These are phyloP conservation scores for Oscheius onirici DNA, from an alignment of 2,888 invertebrate genomes.

Conservation along the genomic window DNA sequence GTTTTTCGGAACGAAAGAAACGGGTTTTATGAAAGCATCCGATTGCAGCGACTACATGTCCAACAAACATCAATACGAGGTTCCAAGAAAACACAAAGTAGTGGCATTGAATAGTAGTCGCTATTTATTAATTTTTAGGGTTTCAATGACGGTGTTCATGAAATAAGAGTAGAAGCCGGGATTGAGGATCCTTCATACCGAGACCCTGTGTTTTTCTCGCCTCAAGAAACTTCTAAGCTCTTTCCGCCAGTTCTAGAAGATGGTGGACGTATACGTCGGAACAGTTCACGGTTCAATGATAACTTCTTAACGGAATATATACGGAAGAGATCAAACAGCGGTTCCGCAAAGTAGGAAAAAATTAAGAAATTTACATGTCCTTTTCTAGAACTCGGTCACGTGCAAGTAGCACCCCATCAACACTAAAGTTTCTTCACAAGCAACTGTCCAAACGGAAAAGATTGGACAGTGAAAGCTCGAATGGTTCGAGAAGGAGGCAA, in stretches of 20 bases:
- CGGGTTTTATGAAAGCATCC: constrained; percentile 62
- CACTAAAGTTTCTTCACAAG: constrained; percentile 37
- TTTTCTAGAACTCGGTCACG: constrained; percentile 47
- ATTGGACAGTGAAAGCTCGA: constrained; percentile 32
- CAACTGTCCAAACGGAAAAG: constrained; percentile 17
- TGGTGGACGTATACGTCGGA: background rate
- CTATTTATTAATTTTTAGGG: no score
- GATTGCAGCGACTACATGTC: constrained; percentile 58
- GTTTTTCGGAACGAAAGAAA: constrained; percentile 69
- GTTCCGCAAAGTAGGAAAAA: constrained; percentile 39
- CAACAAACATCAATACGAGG: constrained; percentile 48
- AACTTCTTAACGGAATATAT: background rate
- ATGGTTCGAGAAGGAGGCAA: constrained; percentile 31
- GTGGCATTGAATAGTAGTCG: background rate
- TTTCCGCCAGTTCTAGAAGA: background rate
- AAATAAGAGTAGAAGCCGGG: constrained; percentile 61
- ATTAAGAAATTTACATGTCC: background rate
- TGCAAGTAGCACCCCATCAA: constrained; percentile 49
- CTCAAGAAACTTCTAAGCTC: background rate
- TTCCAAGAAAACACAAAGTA: constrained; percentile 59
- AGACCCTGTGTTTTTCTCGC: constrained; percentile 30
- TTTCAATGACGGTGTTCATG: constrained; percentile 62
- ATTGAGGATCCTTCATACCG: constrained; percentile 34
- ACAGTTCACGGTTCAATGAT: background rate
- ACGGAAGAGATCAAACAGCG: constrained; percentile 39